A percentile compares a stretch with the other conserved stretches of the same genome.
These are phyloP conservation scores for Cenopis cana DNA, from an alignment of 2,888 invertebrate genomes.

Conservation along the genomic window DNA sequence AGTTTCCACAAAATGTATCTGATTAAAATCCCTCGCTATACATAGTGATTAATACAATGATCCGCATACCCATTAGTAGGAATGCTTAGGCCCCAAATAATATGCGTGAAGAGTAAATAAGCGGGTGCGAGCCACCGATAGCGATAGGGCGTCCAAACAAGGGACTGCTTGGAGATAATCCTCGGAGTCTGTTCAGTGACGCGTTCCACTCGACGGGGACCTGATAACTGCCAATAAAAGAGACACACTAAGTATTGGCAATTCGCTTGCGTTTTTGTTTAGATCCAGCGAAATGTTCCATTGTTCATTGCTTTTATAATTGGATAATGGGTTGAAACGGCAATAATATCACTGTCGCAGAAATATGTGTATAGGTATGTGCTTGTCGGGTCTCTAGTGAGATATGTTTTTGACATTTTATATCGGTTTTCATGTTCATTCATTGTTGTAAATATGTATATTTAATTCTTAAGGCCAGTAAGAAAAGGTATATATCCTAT, in stretches of 20 bases:
- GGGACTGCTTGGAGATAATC: constrained; percentile 44
- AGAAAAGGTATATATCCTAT: too few species aligned
- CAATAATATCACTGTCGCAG: too few species aligned
- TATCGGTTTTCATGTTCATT: too few species aligned
- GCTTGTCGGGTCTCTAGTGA: too few species aligned
- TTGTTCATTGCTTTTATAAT: too few species aligned
- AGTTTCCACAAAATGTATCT: background rate
- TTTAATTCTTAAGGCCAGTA: too few species aligned
- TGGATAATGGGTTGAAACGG: too few species aligned
- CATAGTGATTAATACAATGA: constrained; percentile 25
- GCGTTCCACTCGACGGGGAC: constrained; percentile 40
- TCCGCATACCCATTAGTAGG: constrained; percentile 37
- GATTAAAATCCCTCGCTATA: background rate
- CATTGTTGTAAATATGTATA: too few species aligned
- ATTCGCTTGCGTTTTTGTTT: constrained; percentile 29
- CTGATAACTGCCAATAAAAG: constrained; percentile 40
- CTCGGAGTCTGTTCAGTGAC: constrained; percentile 35
- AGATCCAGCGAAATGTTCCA: background rate
- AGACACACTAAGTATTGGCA: constrained; percentile 39
- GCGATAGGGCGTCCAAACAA: constrained; percentile 44
- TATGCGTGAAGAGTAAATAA: constrained; percentile 44
- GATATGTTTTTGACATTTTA: too few species aligned
- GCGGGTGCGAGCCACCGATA: constrained; percentile 40
- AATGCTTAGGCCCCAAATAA: constrained; percentile 40
- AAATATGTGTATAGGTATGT: too few species aligned